A percentile compares a stretch with the other conserved stretches of the same genome.
These are phyloP conservation scores for Desmophyllum pertusum DNA, from an alignment of 92 coral and sea anemone genomes.

Conservation along the genomic window DNA sequence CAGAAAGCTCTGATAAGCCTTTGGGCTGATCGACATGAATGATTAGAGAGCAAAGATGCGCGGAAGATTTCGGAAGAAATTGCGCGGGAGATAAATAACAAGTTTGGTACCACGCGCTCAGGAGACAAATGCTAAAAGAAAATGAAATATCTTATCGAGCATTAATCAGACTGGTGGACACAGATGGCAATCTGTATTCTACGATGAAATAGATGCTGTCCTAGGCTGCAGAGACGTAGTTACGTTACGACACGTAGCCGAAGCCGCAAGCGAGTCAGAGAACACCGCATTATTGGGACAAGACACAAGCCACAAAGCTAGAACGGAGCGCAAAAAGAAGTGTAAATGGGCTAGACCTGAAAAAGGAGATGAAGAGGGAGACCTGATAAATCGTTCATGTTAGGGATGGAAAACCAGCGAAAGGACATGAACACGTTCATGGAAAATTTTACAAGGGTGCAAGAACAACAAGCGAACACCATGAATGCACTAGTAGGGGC, in stretches of 20 bases:
- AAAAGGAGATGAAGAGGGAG: slow-evolving; percentile 30
- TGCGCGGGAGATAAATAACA: slow-evolving; percentile 21
- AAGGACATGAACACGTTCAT: slow-evolving; percentile 50
- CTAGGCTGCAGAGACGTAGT: slow-evolving; percentile 43
- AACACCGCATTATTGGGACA: neutral
- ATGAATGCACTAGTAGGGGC: slow-evolving; percentile 57
- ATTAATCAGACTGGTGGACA: slow-evolving; percentile 47
- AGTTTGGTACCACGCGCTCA: slow-evolving; percentile 11
- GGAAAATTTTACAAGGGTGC: slow-evolving; percentile 35
- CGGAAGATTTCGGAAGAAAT: slow-evolving; percentile 39
- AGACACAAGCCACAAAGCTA: slow-evolving; percentile 8
- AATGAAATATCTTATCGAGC: slow-evolving; percentile 43
- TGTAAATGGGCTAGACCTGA: slow-evolving; percentile 23
- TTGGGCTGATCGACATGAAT: slow-evolving; percentile 36
- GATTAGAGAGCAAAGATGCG: slow-evolving; percentile 43
- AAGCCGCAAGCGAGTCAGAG: slow-evolving; percentile 13
- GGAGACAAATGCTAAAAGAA: slow-evolving; percentile 41
- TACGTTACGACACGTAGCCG: slow-evolving; percentile 38
- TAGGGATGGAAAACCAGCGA: slow-evolving; percentile 49
- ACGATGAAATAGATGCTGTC: slow-evolving; percentile 45
- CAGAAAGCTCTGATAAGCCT: slow-evolving; percentile 22
- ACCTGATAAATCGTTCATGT: slow-evolving; percentile 24
- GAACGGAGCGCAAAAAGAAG: slow-evolving; percentile 42
- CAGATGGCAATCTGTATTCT: slow-evolving; percentile 23
- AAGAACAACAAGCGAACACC: slow-evolving; percentile 51